Conservation (phyloP, 2,888 invertebrate genomes). For the Syrphus vitripennis region DNA sequence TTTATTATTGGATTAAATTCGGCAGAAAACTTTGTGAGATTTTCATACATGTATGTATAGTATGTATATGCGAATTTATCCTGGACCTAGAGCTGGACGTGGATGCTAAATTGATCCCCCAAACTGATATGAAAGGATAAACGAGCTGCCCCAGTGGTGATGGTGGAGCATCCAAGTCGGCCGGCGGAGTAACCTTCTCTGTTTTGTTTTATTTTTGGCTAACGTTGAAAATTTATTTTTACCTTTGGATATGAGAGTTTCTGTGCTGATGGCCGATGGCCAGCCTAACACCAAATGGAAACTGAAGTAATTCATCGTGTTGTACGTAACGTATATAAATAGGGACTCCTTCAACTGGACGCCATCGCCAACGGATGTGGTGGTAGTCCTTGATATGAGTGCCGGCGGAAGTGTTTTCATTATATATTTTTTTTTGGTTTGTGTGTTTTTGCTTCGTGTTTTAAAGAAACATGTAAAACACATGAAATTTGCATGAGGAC, state of each 20-base stretch:
- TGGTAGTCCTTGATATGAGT: conserved; percentile 55
- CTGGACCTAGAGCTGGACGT: conserved; percentile 35
- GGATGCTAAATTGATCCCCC: conserved; percentile 69
- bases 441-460: conserved; percentile 15
- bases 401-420: conserved; percentile 50
- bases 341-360: conserved; percentile 35
- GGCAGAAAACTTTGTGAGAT: conserved; percentile 77
- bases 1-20: conserved; percentile 82
- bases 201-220: conserved; percentile 69
- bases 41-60: too few relatives aligned
- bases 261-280: conserved; percentile 17
- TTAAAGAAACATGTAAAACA: conserved; percentile 68
- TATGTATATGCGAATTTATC: conserved; percentile 29
- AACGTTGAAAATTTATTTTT: conserved; percentile 67
- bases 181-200: not conserved
- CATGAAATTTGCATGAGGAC: conserved; percentile 80
- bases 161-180: not conserved
- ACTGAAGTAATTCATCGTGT: conserved; percentile 62
- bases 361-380: not conserved
- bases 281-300: conserved; percentile 57
- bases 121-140: conserved; percentile 69
- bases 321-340: not conserved
- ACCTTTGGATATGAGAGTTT: not conserved
- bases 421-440: conserved; percentile 12
- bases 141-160: conserved; percentile 46